Evolutionary conservation across 2,113 vertebrate species (phyloP), one percentile per base, ranked within the genome.

Genomic region (Ovis aries): DNA sequence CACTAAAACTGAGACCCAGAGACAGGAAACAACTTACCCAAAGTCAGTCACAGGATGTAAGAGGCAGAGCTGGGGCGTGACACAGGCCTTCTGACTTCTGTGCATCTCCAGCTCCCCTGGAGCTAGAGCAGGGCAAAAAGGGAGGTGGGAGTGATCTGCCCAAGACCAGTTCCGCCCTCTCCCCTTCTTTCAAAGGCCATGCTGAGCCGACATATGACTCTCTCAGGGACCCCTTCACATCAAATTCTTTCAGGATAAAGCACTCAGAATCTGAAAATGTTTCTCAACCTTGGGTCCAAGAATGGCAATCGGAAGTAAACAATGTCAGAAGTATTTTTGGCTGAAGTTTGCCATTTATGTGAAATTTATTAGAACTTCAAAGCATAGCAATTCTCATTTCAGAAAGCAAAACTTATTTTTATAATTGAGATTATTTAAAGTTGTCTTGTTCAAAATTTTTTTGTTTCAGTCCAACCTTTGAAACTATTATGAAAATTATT

Each of bases 101-200:
- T 94, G 97, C 87, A 96, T 95, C 60, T 94, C 95, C 97, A 98
- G 98, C 98, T 98, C 98, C 97, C 85, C 97, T 97, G 97, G 96
- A 97, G 98, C 98, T 98, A 97, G 97, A 97, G 98, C 97, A 97
- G 97, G 98, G 97, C 93, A 96, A 92, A 98, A 97, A 98, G 94
- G 97, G 97, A 97, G 95, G 98, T 93, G 98, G 98, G 94, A 97
- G 97, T 96, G 96, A 97, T 96, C 53, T 97, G 97, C 98, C 96
- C 93, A 92, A 89, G 78, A 97, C 78, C 90, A 97, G 85, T 55
- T 83, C 93, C 88, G 33, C 96, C 84, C 96, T 96, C 78, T 96
- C 52, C 96, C 74, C 78, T 96, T 91, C 85, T 87, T 93, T 90
- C 71, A 95, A 90, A 98, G 95, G 91, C 48, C 92, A 93, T 80